Evolutionary conservation across 2,888 invertebrate species (phyloP), one percentile per base, ranked within the genome.

Genomic region (Lycophotia porphyrea): DNA sequence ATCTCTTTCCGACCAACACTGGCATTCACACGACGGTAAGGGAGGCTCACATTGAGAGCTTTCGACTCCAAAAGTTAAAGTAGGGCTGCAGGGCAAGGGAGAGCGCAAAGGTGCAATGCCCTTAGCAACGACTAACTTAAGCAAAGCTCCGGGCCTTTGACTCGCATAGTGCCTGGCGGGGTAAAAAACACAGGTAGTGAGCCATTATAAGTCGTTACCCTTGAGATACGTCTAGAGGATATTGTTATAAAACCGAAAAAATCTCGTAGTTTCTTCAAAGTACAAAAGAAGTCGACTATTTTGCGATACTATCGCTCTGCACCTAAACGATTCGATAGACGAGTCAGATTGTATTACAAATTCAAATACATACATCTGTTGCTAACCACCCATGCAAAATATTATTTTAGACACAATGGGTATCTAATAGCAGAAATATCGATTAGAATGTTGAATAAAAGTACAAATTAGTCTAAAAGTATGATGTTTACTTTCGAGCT

Each of bases 71-170:
- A 94, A 94, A 94, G 90, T 90, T 91, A 95, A 96, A 94, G 94
- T 96, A 95, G 96, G 96, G 96, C 96, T 96, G 93, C 95, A 95
- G 95, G 95, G 95, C 94, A 95, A 95, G 95, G 96, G 96, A 95
- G 95, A 95, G 93, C 94, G 93, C 92, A 91, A 93, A 94, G 95
- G 96, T 93, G 94, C 96, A 96, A 93, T 96, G 96, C 95, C 96
- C 96, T 95, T 93, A 93, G 93, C 91, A 91, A 93, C 91, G 91
- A 90, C 94, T 93, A 93, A 93, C 92, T 91, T 90, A 89, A 93
- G 93, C 91, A 92, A 93, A 93, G 93, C 95, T 94, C 88, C 89
- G 93, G 94, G 93, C 91, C 94, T 96, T 95, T 94, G 95, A 95
- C 95, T 94, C 90, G 92, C 92, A 93, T 91, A 92, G 91, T 89